A percentile compares a stretch with the other conserved stretches of the same genome.
Evolutionary conservation across 2,113 vertebrate species (phyloP).

Genomic region (Hippocampus zosterae): DNA sequence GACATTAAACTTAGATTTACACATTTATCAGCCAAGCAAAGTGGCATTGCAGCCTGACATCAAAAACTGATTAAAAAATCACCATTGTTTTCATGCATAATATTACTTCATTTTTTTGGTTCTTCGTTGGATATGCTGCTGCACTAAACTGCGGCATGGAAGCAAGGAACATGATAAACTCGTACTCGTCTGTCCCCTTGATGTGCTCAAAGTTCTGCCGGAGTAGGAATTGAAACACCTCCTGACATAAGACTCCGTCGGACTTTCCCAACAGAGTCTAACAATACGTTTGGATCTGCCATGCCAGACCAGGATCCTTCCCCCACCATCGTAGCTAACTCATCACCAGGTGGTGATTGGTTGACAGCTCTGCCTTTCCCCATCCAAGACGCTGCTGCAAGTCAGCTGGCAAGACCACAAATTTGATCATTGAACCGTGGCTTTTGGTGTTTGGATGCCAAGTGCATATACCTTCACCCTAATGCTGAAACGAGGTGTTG

Average conservation of each 20-base stretch:
- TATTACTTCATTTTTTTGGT: no score
- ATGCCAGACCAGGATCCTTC: no score
- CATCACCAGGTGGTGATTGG: background rate
- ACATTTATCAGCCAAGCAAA: background rate
- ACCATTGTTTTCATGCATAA: background rate
- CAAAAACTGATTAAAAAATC: background rate
- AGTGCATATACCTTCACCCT: no score
- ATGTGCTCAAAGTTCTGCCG: no score
- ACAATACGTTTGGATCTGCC: background rate
- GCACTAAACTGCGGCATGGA: no score
- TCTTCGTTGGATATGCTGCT: no score
- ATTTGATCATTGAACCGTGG: background rate
- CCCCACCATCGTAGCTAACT: background rate
- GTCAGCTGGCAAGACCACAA: background rate
- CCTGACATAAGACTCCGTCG: background rate
- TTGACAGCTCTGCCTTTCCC: background rate
- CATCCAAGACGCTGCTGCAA: background rate
- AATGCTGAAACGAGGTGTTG: no score
- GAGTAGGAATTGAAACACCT: background rate
- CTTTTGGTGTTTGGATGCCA: background rate
- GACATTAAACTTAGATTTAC: background rate
- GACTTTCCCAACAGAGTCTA: background rate
- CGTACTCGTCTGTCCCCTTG: no score
- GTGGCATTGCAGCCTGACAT: background rate
- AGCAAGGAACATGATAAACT: background rate